These are phyloP conservation scores for Formicarius rufipectus DNA, from an alignment of 2,113 vertebrate species.

Conservation along the genomic window DNA sequence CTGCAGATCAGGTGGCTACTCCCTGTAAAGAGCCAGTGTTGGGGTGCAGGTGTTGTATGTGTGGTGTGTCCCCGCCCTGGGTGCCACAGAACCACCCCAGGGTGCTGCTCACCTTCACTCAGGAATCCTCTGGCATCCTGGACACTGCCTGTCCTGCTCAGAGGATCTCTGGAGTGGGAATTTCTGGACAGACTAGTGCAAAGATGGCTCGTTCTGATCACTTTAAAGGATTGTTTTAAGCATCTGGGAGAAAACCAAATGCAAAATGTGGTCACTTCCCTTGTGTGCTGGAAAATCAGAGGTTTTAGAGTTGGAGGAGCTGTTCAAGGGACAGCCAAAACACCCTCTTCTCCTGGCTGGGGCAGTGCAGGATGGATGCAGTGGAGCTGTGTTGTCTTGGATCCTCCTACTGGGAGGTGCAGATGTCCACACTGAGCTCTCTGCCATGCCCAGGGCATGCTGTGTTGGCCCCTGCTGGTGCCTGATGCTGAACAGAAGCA, in stretches of 20 bases:
- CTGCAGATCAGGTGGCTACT: not conserved
- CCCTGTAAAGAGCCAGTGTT: not conserved
- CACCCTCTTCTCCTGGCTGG: not conserved
- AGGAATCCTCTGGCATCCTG: not conserved
- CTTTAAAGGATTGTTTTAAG: not conserved
- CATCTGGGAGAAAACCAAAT: not conserved
- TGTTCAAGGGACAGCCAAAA: not conserved
- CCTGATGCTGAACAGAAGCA: not conserved
- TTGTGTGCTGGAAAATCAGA: not conserved
- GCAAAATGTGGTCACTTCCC: fast-evolving
- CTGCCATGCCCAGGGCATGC: fast-evolving
- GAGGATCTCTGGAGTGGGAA: not conserved
- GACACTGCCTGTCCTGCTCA: not conserved
- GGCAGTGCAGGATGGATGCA: not conserved
- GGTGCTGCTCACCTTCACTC: not conserved
- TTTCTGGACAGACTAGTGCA: not conserved
- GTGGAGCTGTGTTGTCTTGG: not conserved
- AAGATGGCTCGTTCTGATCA: not conserved
- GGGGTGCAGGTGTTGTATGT: not conserved
- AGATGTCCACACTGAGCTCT: not conserved
- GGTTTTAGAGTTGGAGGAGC: not conserved
- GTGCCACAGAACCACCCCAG: not conserved
- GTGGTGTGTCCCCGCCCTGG: not conserved
- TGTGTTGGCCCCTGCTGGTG: not conserved
- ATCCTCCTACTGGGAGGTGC: not conserved